phyloP scores from a whole-genome alignment of 2,888 invertebrate genomes.

The Pristionchus exspectatus region DNA sequence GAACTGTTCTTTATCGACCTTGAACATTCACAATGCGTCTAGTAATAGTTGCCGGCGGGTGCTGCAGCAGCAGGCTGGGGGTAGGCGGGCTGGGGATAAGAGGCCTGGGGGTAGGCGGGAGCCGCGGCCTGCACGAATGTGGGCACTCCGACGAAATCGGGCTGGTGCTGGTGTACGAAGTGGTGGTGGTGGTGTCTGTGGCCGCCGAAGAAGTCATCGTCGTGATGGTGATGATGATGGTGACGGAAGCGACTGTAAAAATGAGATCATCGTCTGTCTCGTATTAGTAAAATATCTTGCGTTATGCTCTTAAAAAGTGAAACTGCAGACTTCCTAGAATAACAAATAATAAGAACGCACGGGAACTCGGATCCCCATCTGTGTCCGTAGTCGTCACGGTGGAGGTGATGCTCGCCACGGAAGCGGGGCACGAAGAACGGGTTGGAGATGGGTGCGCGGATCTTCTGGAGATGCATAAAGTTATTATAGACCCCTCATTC shows the following conservation, averaged over 20 bases:
- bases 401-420: constrained; percentile 25
- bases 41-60: neutral
- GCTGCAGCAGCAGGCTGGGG: constrained; percentile 28
- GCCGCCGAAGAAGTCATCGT: neutral
- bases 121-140: neutral
- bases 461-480: neutral
- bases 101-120: neutral
- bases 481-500: neutral
- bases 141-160: neutral
- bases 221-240: neutral
- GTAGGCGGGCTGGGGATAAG: constrained; percentile 9
- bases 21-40: neutral
- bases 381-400: constrained; percentile 4
- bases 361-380: constrained; percentile 41
- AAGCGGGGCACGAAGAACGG: constrained; percentile 37
- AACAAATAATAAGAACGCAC: neutral
- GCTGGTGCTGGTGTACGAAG: neutral
- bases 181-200: neutral
- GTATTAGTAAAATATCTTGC: too few species aligned
- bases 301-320: too few species aligned
- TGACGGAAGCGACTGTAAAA: constrained; percentile 8
- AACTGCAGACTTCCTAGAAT: neutral
- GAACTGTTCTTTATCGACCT: too few species aligned
- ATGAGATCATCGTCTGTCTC: too few species aligned
- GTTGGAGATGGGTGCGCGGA: constrained; percentile 46